Conservation (phyloP, 1,140 invertebrate genomes). For the Achroia grisella region DNA sequence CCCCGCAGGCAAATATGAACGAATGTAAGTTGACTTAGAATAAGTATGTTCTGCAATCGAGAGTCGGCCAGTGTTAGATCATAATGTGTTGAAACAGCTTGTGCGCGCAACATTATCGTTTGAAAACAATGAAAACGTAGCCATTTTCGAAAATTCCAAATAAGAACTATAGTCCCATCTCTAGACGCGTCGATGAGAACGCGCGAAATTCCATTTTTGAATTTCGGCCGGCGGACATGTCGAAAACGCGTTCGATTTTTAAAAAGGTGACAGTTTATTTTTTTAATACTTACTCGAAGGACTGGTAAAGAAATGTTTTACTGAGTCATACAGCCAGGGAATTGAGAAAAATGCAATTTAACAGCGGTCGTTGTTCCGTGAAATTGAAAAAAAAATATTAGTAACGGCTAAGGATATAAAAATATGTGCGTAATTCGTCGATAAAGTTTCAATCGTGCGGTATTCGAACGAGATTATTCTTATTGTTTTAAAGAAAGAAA, state of each 20-base stretch:
- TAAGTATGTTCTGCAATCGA: conserved; percentile 72
- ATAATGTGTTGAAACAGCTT: conserved; percentile 71
- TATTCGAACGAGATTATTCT: background rate
- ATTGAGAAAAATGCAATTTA: conserved; percentile 22
- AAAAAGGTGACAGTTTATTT: conserved; percentile 39
- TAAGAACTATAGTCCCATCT: conserved; percentile 17
- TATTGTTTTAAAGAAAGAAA: background rate
- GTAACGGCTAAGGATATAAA: conserved; percentile 36
- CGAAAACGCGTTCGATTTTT: conserved; percentile 20
- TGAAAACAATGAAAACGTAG: conserved; percentile 58
- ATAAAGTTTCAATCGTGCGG: conserved; percentile 15
- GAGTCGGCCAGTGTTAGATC: conserved; percentile 71
- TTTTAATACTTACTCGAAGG: background rate
- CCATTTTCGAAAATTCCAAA: conserved; percentile 46
- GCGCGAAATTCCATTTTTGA: conserved; percentile 26
- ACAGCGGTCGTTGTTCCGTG: conserved; percentile 26
- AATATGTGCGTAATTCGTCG: conserved; percentile 31
- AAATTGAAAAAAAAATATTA: conserved; percentile 45
- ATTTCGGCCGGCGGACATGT: conserved; percentile 9
- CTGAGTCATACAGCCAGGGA: background rate
- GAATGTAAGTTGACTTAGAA: conserved; percentile 74
- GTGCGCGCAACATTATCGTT: conserved; percentile 49
- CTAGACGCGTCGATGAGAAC: conserved; percentile 15
- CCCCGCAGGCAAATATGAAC: conserved; percentile 72
- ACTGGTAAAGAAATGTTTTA: too few relatives aligned